Percentiles rank a stretch among this genome's conserved stretches.
Evolutionary conservation across 1,140 invertebrate species (phyloP).

Genomic region (Aphelenchoides avenae): DNA sequence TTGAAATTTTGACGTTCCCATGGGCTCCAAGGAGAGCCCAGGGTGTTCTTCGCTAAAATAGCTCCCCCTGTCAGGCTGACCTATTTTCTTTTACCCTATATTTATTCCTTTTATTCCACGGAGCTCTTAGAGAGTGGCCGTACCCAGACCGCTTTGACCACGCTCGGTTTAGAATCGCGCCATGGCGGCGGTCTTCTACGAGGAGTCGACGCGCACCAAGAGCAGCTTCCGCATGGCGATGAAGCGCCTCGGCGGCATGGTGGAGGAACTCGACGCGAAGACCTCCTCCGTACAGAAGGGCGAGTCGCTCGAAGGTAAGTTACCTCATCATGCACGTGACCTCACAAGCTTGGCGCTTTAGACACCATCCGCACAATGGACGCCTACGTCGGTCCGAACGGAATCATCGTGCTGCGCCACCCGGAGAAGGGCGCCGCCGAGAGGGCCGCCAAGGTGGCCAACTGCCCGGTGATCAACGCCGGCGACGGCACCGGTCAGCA

Average conservation of each 20-base stretch:
- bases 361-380: constrained; percentile 64
- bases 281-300: constrained; percentile 93
- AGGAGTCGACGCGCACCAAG: constrained; percentile 89
- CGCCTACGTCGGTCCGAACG: constrained; percentile 69
- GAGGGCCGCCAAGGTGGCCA: constrained; percentile 27
- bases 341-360: not conserved
- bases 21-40: no score
- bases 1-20: no score
- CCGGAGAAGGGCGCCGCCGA: constrained; percentile 81
- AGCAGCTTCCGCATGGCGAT: constrained; percentile 93
- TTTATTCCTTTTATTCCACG: no score
- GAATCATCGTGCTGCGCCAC: constrained; percentile 88
- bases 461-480: constrained; percentile 79
- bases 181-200: constrained; percentile 58
- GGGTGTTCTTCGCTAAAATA: no score
- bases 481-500: constrained; percentile 97
- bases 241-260: constrained; percentile 84
- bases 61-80: no score
- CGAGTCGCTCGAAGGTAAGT: constrained; percentile 75
- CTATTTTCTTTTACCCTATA: no score
- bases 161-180: not conserved
- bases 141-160: no score
- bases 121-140: no score
- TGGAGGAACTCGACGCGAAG: constrained; percentile 80
- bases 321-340: constrained; percentile 55